Conservation (phyloP, 2,113 vertebrate species). For the Takifugu bimaculatus region DNA sequence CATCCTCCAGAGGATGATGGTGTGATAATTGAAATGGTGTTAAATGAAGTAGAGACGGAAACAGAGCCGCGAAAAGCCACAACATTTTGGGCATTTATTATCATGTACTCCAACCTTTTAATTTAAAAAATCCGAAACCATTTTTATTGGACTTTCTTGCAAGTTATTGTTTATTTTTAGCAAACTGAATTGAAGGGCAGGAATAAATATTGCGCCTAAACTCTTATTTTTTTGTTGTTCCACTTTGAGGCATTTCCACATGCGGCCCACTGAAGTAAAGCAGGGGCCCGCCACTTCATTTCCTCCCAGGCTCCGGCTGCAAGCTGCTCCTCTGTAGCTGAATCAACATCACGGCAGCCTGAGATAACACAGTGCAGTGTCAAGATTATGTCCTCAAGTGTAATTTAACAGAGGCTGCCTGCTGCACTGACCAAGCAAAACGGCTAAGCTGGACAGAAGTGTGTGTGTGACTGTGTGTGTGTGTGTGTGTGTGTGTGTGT, state of each 20-base stretch:
- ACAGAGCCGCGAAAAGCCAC: slow-evolving; percentile 3
- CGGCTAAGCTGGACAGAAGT: slow-evolving; percentile 24
- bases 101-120: neutral
- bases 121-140: neutral
- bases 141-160: slow-evolving; percentile 16
- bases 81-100: slow-evolving; percentile 17
- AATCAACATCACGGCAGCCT: slow-evolving; percentile 47
- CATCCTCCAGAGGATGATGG: slow-evolving; percentile 32
- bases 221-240: neutral
- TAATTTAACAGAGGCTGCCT: slow-evolving; percentile 60
- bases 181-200: slow-evolving; percentile 30
- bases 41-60: slow-evolving; percentile 22
- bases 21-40: slow-evolving; percentile 25
- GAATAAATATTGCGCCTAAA: slow-evolving; percentile 21
- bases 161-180: slow-evolving; percentile 23
- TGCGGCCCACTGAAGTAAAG: slow-evolving; percentile 25
- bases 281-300: slow-evolving; percentile 55
- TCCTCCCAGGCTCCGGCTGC: slow-evolving; percentile 40
- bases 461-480: slow-evolving; percentile 11
- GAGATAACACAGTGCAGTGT: slow-evolving; percentile 61
- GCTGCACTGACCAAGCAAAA: slow-evolving; percentile 42
- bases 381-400: slow-evolving; percentile 71
- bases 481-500: neutral
- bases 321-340: slow-evolving; percentile 44
- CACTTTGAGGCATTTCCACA: slow-evolving; percentile 25